Evolutionary conservation across 2,888 invertebrate genomes (phyloP).

Genomic region (Melanotus villosus): DNA sequence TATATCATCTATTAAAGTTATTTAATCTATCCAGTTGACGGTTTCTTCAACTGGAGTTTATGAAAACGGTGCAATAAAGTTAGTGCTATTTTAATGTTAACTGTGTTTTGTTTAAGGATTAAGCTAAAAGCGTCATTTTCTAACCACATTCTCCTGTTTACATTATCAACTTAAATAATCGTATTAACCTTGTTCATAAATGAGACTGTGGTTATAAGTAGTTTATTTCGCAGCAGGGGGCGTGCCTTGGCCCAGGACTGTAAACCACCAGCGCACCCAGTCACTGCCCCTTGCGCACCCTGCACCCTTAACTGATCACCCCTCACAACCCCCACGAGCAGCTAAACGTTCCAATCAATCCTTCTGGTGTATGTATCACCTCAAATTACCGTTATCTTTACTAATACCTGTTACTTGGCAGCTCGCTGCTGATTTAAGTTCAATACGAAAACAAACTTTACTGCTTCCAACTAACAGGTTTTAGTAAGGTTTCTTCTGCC

Average conservation of each 20-base stretch:
- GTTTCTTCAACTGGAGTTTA: no score
- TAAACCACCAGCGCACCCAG: conserved; percentile 77
- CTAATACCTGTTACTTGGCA: conserved; percentile 18
- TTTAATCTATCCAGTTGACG: no score
- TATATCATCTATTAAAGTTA: no score
- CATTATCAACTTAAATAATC: no score
- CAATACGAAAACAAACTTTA: not conserved
- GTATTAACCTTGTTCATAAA: not conserved
- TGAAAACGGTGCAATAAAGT: no score
- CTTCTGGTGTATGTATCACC: conserved; percentile 65
- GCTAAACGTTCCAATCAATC: conserved; percentile 63
- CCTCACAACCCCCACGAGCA: conserved; percentile 57
- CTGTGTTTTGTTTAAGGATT: no score
- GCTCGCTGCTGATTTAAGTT: not conserved
- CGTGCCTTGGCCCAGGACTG: conserved; percentile 61
- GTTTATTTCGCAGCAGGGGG: conserved; percentile 61
- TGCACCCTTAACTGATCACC: conserved; percentile 59
- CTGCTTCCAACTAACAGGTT: not conserved
- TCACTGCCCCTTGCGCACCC: conserved; percentile 75
- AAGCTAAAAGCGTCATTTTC: no score
- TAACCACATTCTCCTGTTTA: no score
- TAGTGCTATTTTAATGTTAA: no score
- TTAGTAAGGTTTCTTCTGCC: conserved; percentile 27
- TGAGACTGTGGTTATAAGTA: conserved; percentile 41
- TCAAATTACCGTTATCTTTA: conserved; percentile 25